phyloP scores from a whole-genome alignment of 2,797 vertebrate genomes.

The Clarias pachynema region DNA sequence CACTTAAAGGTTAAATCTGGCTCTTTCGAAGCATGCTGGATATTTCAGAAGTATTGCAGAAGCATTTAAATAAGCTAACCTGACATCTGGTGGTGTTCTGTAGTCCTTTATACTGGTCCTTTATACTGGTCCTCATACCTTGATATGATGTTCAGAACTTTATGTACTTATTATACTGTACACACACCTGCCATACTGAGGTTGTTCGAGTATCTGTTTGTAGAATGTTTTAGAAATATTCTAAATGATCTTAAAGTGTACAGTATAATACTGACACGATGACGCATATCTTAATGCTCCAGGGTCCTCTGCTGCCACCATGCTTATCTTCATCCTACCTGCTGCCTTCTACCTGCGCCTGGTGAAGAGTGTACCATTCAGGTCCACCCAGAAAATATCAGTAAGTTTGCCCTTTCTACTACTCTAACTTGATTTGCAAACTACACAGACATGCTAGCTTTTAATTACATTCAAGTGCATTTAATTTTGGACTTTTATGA shows the following conservation, averaged over 20 bases:
- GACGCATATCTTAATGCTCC: background rate
- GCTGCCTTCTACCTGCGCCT: conserved; percentile 91
- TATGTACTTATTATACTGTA: background rate
- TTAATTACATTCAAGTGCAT: background rate
- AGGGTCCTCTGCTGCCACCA: conserved; percentile 94
- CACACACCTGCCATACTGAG: background rate
- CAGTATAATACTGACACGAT: background rate
- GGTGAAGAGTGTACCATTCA: conserved; percentile 85
- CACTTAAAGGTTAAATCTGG: background rate
- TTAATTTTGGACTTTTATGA: background rate
- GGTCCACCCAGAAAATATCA: conserved; percentile 91
- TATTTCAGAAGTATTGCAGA: background rate
- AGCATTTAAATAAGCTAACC: background rate
- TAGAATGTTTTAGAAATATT: background rate
- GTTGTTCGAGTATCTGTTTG: background rate
- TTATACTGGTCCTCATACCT: background rate
- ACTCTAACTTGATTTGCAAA: background rate
- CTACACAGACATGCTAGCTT: background rate
- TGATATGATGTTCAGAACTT: background rate
- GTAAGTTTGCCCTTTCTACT: conserved; percentile 72
- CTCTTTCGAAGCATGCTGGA: background rate
- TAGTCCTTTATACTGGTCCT: background rate
- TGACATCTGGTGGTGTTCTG: background rate
- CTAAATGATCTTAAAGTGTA: background rate
- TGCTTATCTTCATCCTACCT: conserved; percentile 97